A percentile compares a stretch with the other conserved stretches of the same genome.
Conservation (phyloP, 2,888 invertebrate species). For the Zelleria hepariella region DNA sequence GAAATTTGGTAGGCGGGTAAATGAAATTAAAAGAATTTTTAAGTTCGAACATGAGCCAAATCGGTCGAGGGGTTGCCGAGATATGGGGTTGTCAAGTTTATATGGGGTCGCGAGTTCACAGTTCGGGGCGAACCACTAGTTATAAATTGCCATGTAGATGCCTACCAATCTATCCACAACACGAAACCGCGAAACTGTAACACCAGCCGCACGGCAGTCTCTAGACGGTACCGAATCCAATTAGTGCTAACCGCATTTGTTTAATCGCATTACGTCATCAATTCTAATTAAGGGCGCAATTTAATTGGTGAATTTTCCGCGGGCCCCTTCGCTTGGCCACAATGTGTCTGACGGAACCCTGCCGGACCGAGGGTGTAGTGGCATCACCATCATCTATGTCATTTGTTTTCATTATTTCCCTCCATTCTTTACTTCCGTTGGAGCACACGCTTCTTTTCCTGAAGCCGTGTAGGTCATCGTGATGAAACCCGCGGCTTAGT, state of each 20-base stretch:
- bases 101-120: no score
- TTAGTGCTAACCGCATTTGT: slow-evolving; percentile 10
- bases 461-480: no score
- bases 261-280: slow-evolving; percentile 18
- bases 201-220: background rate
- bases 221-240: background rate
- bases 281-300: slow-evolving; percentile 14
- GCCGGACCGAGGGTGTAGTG: background rate
- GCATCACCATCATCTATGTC: background rate
- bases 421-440: no score
- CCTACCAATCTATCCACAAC: background rate
- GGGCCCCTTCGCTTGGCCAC: background rate
- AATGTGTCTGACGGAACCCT: background rate
- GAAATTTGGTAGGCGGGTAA: no score
- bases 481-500: no score
- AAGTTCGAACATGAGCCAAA: no score
- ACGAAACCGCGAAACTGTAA: background rate
- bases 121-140: no score
- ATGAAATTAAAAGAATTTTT: no score
- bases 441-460: no score
- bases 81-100: no score
- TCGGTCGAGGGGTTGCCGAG: no score
- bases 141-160: no score
- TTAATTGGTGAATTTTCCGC: slow-evolving; percentile 7
- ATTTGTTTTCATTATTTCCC: background rate